Evolutionary conservation across 2,113 vertebrate genomes (phyloP), one percentile per base, ranked within the genome.

Genomic region (Emydura subglobosa): DNA sequence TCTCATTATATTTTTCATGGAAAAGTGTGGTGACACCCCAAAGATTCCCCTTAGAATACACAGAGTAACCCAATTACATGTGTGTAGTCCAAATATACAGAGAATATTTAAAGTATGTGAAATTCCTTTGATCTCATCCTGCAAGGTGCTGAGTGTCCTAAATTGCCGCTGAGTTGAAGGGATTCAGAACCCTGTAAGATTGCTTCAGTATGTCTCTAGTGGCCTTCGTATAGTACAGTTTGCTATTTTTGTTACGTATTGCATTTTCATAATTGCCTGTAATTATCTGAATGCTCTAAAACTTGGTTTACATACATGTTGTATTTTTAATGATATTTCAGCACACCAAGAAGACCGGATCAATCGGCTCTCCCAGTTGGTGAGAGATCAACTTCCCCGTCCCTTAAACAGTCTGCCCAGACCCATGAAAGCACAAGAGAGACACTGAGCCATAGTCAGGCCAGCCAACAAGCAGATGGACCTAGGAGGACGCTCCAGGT

Each of bases 401-500:
- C 97, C 72, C 97, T 79, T 1, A 74, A 97, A 51, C 98, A 97
- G 97, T 65, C 97, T 79, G 88, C 82, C 21, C 83, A 92, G 79
- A 86, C 96, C 86, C 97, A 96, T 85, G 97, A 98, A 21, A 96
- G 96, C 94, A 96, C 98, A 39, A 94, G 94, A 90, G 98, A 98
- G 81, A 96, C 97, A 53, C 97, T 97, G 92, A 97, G 97, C 42
- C 98, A 97, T 74, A 98, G 97, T n/a, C 98, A 97, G 88, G 91
- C 97, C 1, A 88, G 84, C 50, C 95, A 96, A 0, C 87, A 97
- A 10, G 90, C 93, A 0, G 98, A 98, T 74, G 97, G 97, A 42
- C 97, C 97, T 0, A 96, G 96, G 57, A 97, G 96, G 97, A 98
- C 91, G 2, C 98, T 99, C 65, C 98, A 99, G 94, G 98, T 98